These are phyloP conservation scores for Lindbergichthys nudifrons DNA, from an alignment of 2,797 vertebrate genomes.

Conservation along the genomic window DNA sequence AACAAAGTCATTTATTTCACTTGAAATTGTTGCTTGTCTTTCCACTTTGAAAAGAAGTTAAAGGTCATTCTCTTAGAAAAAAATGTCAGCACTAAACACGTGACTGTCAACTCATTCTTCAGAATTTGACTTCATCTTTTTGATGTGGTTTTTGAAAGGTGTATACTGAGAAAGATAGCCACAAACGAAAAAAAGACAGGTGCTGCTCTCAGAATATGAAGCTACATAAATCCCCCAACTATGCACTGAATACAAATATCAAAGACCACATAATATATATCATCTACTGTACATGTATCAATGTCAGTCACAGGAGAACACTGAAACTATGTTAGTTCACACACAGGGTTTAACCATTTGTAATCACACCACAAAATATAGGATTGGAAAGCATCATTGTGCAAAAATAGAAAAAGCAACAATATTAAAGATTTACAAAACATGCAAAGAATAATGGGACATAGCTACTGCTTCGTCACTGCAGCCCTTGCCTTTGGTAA, in stretches of 20 bases:
- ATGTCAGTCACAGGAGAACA: background rate
- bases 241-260: background rate
- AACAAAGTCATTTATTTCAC: slow-evolving; percentile 5
- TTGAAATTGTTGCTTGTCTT: slow-evolving; percentile 12
- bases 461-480: too few species aligned
- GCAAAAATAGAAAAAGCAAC: too few species aligned
- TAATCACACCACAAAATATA: too few species aligned
- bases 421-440: too few species aligned
- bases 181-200: slow-evolving; percentile 42
- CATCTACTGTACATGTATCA: background rate
- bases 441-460: too few species aligned
- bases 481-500: too few species aligned
- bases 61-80: slow-evolving; percentile 18
- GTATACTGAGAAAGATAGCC: slow-evolving; percentile 10
- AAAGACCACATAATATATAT: background rate
- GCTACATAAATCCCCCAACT: background rate
- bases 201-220: slow-evolving; percentile 23
- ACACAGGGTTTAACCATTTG: background rate
- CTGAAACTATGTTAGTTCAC: background rate
- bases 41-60: slow-evolving; percentile 33
- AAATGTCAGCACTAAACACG: slow-evolving; percentile 18
- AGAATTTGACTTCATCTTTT: slow-evolving; percentile 13
- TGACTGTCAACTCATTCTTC: slow-evolving; percentile 9
- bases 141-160: slow-evolving; percentile 13
- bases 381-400: too few species aligned